Evolutionary conservation across 2,113 vertebrate species (phyloP).

Genomic region (Megaptera novaeangliae): DNA sequence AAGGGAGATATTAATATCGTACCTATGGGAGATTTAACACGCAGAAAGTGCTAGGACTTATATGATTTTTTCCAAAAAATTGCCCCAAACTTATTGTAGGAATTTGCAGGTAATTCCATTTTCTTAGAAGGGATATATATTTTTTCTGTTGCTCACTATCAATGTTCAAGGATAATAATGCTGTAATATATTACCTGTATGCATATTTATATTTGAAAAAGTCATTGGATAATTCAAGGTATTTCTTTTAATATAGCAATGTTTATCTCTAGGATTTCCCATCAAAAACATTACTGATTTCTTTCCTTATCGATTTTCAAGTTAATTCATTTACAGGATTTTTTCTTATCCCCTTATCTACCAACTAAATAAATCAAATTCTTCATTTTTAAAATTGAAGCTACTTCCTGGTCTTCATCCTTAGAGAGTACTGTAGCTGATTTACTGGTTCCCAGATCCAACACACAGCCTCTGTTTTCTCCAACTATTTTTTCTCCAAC

Average conservation of each 20-base stretch:
- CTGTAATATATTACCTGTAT: background rate
- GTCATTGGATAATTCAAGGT: background rate
- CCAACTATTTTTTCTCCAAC: background rate
- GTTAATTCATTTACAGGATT: background rate
- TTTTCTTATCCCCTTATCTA: background rate
- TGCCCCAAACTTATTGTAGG: background rate
- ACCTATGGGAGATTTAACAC: background rate
- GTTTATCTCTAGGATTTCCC: background rate
- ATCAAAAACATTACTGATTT: background rate
- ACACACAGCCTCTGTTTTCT: background rate
- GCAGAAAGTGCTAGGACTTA: background rate
- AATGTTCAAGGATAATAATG: slow-evolving; percentile 1
- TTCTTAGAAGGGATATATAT: background rate
- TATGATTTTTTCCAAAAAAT: background rate
- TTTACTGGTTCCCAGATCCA: background rate
- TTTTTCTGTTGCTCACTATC: background rate
- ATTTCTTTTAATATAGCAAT: background rate
- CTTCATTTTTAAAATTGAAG: background rate
- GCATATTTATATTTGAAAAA: background rate
- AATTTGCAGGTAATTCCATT: background rate
- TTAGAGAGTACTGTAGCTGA: background rate
- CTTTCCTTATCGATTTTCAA: background rate
- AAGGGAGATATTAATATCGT: background rate
- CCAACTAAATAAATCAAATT: background rate
- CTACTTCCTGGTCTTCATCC: background rate